Conservation (phyloP, 2,113 vertebrate genomes). For the Carettochelys insculpta region DNA sequence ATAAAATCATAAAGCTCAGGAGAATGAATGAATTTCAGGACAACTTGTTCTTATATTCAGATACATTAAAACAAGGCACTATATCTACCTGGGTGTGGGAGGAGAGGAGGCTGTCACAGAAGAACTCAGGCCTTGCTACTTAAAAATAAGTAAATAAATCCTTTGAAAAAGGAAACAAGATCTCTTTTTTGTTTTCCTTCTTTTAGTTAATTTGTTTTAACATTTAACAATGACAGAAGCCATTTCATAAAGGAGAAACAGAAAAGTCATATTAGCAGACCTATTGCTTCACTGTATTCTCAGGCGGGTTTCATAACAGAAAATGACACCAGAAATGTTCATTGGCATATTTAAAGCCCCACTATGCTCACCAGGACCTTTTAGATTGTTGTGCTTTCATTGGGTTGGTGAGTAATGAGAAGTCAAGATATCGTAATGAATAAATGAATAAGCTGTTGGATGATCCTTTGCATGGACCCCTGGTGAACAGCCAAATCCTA, state of each 20-base stretch:
- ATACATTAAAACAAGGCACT: neutral
- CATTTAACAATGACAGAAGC: neutral
- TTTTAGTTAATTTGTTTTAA: neutral
- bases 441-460: neutral
- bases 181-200: neutral
- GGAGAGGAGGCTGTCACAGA: neutral
- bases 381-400: neutral
- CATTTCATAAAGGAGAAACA: neutral
- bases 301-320: neutral
- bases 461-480: neutral
- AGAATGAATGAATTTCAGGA: constrained; percentile 11
- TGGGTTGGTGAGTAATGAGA: neutral
- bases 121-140: neutral
- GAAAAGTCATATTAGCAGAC: neutral
- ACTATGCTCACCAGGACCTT: neutral
- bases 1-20: constrained; percentile 36
- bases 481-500: neutral
- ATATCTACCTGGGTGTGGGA: neutral
- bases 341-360: neutral
- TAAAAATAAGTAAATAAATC: neutral
- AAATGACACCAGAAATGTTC: neutral
- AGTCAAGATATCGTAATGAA: neutral
- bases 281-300: neutral
- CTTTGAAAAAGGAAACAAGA: neutral
- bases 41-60: neutral